phyloP scores from a whole-genome alignment of 2,888 invertebrate genomes.

The Nymphalis c-album region DNA sequence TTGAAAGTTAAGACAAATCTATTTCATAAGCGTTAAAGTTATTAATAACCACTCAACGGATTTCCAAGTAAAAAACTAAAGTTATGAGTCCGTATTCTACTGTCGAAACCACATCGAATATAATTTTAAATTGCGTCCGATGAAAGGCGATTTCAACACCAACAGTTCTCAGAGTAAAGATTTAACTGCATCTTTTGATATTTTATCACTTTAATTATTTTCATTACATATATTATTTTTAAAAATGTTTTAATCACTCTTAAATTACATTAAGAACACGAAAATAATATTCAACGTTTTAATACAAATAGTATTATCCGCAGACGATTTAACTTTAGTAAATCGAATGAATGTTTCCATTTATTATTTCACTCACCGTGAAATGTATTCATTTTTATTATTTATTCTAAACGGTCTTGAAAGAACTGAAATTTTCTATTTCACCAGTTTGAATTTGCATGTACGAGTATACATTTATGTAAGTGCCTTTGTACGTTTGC shows the following conservation, averaged over 20 bases:
- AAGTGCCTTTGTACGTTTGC: background rate
- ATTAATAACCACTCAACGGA: conserved; percentile 18
- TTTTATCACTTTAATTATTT: background rate
- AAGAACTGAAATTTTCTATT: conserved; percentile 5
- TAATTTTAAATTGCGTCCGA: conserved; percentile 61
- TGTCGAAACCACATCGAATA: conserved; percentile 55
- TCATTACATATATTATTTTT: background rate
- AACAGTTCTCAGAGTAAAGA: conserved; percentile 46
- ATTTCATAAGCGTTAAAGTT: background rate
- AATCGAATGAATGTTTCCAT: background rate
- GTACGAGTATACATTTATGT: background rate
- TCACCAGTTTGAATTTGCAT: background rate
- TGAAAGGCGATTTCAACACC: conserved; percentile 56
- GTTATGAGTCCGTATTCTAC: conserved; percentile 42
- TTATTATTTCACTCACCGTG: conserved; percentile 9
- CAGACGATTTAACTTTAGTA: background rate
- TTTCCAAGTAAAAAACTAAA: conserved; percentile 44
- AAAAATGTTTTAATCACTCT: no score
- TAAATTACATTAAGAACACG: background rate
- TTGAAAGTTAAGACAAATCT: background rate
- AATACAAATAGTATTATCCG: background rate
- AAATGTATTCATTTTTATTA: conserved; percentile 5
- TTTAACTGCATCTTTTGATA: conserved; percentile 3
- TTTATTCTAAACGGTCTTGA: conserved; percentile 1
- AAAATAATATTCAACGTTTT: no score